Percentiles rank a stretch among this genome's conserved stretches.
Conservation (phyloP, 2,888 invertebrate species). For the Cecidostiba fungosa region DNA sequence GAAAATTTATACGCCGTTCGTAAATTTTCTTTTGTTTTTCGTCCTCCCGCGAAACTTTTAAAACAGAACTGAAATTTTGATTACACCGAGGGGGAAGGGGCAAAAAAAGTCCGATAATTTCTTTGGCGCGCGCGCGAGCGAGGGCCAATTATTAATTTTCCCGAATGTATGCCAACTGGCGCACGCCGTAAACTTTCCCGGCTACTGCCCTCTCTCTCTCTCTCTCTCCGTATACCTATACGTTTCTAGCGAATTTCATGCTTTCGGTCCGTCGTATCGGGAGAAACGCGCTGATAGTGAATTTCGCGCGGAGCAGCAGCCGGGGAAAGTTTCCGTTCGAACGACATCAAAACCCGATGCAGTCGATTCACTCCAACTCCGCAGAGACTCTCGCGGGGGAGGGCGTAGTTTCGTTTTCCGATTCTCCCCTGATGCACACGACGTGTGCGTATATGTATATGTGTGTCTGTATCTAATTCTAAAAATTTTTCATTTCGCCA, state of each 20-base stretch:
- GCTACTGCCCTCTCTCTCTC: slow-evolving; percentile 7
- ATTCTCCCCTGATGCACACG: too few relatives aligned
- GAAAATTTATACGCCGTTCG: neutral
- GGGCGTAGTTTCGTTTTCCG: slow-evolving; percentile 21
- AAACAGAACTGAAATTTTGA: slow-evolving; percentile 15
- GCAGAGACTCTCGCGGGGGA: neutral
- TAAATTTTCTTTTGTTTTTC: neutral
- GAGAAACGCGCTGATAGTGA: slow-evolving; percentile 36
- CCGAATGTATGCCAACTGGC: slow-evolving; percentile 13
- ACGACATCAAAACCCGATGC: slow-evolving; percentile 45
- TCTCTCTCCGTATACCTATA: neutral
- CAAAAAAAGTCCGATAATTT: slow-evolving; percentile 15
- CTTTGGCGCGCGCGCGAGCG: neutral
- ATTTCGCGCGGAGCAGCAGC: slow-evolving; percentile 7
- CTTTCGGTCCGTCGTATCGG: neutral
- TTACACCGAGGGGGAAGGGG: neutral
- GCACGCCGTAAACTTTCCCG: slow-evolving; percentile 36
- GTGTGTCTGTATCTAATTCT: too few relatives aligned
- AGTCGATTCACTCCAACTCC: slow-evolving; percentile 46
- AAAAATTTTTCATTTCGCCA: neutral
- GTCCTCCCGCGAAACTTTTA: neutral
- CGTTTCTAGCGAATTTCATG: slow-evolving; percentile 19
- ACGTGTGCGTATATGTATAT: neutral
- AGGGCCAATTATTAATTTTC: slow-evolving; percentile 39
- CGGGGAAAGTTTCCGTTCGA: slow-evolving; percentile 48